These are phyloP conservation scores for Struthio camelus DNA, from an alignment of 2,113 vertebrate species.

Conservation along the genomic window DNA sequence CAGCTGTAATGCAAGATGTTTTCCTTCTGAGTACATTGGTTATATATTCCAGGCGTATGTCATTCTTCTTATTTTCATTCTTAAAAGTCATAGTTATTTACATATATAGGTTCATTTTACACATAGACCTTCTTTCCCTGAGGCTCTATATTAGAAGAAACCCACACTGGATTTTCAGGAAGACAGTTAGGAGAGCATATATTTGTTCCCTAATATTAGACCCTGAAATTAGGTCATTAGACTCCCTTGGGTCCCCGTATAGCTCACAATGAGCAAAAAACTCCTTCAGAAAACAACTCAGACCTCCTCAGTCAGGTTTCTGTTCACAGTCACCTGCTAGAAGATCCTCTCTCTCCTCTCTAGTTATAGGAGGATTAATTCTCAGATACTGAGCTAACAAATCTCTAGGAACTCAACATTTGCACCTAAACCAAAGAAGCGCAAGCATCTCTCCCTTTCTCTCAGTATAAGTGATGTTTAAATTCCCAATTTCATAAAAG, in stretches of 20 bases:
- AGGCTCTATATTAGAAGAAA: background rate
- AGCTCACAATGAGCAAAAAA: background rate
- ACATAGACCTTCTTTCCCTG: background rate
- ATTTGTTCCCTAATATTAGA: background rate
- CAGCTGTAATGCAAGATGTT: background rate
- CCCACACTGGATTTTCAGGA: background rate
- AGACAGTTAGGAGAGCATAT: background rate
- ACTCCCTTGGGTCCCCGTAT: background rate
- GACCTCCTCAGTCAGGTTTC: background rate
- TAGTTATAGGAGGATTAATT: background rate
- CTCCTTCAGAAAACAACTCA: background rate
- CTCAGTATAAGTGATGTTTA: background rate
- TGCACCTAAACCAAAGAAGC: background rate
- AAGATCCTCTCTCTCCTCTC: background rate
- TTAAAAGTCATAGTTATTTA: background rate
- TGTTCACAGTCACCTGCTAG: background rate
- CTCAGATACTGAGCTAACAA: background rate
- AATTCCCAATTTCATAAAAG: background rate
- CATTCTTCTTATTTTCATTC: background rate
- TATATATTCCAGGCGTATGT: background rate
- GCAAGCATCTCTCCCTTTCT: background rate
- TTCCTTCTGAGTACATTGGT: background rate
- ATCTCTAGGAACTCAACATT: background rate
- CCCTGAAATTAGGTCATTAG: too few species aligned
- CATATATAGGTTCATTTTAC: rapidly evolving